Evolutionary conservation across 2,888 invertebrate species (phyloP).

Genomic region (Meiosimyza decipiens): DNA sequence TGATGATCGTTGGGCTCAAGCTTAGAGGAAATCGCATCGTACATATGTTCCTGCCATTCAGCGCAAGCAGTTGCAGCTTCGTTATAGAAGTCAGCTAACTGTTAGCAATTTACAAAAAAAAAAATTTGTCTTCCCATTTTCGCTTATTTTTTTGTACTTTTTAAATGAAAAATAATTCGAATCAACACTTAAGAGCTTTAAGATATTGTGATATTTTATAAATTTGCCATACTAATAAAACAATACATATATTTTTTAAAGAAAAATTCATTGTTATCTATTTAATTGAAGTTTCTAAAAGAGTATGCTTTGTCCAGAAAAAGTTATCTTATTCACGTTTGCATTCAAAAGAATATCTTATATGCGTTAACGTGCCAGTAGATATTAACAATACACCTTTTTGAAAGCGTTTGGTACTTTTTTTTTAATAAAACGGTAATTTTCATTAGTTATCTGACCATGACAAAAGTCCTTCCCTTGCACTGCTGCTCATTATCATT

Average conservation of each 20-base stretch:
- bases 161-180: constrained; percentile 48
- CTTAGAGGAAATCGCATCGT: constrained; percentile 64
- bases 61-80: constrained; percentile 38
- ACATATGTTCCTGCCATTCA: constrained; percentile 32
- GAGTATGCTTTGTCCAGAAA: too few relatives aligned
- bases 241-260: constrained; percentile 30
- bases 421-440: too few relatives aligned
- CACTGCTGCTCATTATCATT: too few relatives aligned
- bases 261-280: constrained; percentile 29
- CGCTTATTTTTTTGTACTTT: constrained; percentile 39
- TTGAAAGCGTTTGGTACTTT: too few relatives aligned
- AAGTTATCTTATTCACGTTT: too few relatives aligned
- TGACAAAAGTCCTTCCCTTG: too few relatives aligned
- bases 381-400: too few relatives aligned
- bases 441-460: too few relatives aligned
- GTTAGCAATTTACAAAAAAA: background rate
- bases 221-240: constrained; percentile 28
- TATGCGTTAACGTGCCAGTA: too few relatives aligned
- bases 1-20: constrained; percentile 77
- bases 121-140: constrained; percentile 50
- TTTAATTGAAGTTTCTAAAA: background rate
- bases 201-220: constrained; percentile 47
- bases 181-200: constrained; percentile 43
- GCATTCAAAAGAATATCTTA: too few relatives aligned
- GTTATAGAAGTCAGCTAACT: constrained; percentile 14